Evolutionary conservation across 2,797 vertebrate species (phyloP).

Genomic region (Manis pentadactyla): DNA sequence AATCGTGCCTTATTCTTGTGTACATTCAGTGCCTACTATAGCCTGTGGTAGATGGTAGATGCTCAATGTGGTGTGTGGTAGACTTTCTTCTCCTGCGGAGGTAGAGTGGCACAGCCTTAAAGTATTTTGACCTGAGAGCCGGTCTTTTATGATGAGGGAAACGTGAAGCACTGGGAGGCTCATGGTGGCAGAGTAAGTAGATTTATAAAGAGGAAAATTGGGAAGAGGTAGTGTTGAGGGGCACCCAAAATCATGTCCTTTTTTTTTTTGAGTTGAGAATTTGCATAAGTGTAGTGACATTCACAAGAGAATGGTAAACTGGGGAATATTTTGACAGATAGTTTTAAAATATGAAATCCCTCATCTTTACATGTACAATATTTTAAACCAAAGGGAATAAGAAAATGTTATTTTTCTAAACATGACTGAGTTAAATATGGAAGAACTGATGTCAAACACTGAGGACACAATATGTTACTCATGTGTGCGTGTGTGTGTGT

Average conservation of each 20-base stretch:
- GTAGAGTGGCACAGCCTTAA: neutral
- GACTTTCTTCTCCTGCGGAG: neutral
- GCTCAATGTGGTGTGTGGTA: neutral
- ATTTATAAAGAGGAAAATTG: neutral
- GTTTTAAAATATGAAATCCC: neutral
- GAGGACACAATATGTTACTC: neutral
- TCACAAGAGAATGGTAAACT: neutral
- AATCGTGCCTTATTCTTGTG: neutral
- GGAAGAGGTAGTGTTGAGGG: neutral
- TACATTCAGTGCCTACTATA: neutral
- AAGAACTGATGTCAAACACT: neutral
- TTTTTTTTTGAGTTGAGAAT: neutral
- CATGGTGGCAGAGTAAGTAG: neutral
- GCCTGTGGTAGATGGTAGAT: neutral
- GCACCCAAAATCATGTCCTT: neutral
- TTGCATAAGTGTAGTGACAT: neutral
- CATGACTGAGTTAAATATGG: neutral
- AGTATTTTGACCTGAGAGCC: neutral
- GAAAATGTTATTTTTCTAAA: neutral
- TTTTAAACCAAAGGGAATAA: neutral
- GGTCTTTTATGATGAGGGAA: neutral
- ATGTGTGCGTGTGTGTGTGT: neutral
- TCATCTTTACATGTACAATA: neutral
- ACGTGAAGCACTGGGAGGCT: neutral
- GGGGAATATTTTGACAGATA: neutral